These are phyloP conservation scores for Eumaeus atala DNA, from an alignment of 1,140 invertebrate genomes.

Conservation along the genomic window DNA sequence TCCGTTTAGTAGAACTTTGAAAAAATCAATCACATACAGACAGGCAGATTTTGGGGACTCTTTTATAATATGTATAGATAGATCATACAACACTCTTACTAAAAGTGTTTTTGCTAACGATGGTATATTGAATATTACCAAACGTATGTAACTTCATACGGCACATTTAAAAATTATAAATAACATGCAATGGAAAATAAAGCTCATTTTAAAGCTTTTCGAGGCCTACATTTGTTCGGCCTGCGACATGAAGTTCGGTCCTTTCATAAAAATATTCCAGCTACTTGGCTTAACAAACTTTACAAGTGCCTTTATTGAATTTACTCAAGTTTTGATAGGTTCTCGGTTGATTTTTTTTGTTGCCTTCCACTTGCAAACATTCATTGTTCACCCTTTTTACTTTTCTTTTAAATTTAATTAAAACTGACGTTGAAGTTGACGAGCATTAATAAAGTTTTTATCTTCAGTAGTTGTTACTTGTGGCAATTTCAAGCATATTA, in stretches of 20 bases:
- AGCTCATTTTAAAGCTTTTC: neutral
- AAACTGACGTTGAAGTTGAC: neutral
- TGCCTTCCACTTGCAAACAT: neutral
- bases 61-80: too few species aligned
- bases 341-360: neutral
- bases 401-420: slow-evolving; percentile 5
- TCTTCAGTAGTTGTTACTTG: neutral
- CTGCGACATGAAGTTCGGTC: neutral
- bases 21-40: too few species aligned
- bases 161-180: too few species aligned
- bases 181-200: too few species aligned
- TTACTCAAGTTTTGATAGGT: slow-evolving; percentile 10
- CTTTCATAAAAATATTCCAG: slow-evolving; percentile 1
- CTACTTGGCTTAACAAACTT: slow-evolving; percentile 6
- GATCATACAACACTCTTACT: too few species aligned
- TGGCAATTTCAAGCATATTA: too few species aligned
- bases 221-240: neutral
- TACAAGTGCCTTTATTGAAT: slow-evolving; percentile 10
- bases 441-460: neutral
- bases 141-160: too few species aligned
- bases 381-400: neutral
- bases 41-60: too few species aligned
- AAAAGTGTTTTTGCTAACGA: too few species aligned
- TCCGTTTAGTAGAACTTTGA: too few species aligned
- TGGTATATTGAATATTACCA: too few species aligned